A percentile compares a stretch with the other conserved stretches of the same genome.
Conservation (phyloP, 2,888 invertebrate species). For the Brachypterus glaber region DNA sequence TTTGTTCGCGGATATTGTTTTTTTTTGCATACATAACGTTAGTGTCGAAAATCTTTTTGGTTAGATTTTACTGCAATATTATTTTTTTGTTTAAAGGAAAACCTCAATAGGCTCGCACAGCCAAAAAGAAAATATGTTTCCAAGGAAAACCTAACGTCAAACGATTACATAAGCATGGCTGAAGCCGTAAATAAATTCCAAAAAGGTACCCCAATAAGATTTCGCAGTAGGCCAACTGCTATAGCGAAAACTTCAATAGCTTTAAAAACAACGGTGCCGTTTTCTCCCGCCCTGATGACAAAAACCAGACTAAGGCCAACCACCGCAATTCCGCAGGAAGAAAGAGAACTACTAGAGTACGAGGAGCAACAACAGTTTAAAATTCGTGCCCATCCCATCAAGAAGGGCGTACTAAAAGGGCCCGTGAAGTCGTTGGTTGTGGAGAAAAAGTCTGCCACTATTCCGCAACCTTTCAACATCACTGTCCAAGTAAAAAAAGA, state of each 20-base stretch:
- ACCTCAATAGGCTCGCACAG: conserved; percentile 23
- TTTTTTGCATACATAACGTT: too few relatives aligned
- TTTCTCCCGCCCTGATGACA: conserved; percentile 48
- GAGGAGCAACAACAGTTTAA: conserved; percentile 57
- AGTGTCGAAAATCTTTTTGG: too few relatives aligned
- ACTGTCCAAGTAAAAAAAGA: conserved; percentile 38
- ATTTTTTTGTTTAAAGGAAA: conserved; percentile 22
- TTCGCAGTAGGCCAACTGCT: conserved; percentile 33
- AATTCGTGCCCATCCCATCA: conserved; percentile 59
- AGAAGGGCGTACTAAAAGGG: conserved; percentile 48
- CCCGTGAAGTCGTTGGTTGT: conserved; percentile 42
- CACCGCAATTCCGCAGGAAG: conserved; percentile 48
- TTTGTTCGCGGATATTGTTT: too few relatives aligned
- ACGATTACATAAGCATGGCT: conserved; percentile 44
- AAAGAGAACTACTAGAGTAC: conserved; percentile 52
- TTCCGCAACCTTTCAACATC: conserved; percentile 56
- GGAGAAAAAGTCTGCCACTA: conserved; percentile 47
- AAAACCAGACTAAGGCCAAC: conserved; percentile 48
- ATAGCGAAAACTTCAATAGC: neutral
- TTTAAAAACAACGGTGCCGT: conserved; percentile 39
- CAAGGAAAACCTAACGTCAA: conserved; percentile 19
- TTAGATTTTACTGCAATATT: too few relatives aligned
- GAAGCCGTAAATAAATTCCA: conserved; percentile 47
- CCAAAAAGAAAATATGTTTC: conserved; percentile 23
- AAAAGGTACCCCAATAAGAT: conserved; percentile 46